Conservation (phyloP, 2,797 vertebrate genomes). For the Phalanger gymnotis region DNA sequence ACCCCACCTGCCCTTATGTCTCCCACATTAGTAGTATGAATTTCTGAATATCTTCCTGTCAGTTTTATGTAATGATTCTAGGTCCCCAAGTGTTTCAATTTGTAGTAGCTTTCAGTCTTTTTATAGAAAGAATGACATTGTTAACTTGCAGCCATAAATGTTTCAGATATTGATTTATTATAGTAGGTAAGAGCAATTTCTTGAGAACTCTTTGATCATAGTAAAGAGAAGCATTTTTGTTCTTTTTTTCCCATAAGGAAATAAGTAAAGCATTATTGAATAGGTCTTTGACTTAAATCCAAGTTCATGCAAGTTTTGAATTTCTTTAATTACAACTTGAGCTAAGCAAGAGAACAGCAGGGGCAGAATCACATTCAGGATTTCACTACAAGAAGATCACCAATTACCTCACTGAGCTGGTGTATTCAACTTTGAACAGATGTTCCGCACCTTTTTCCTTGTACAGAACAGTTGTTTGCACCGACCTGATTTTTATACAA, state of each 20-base stretch:
- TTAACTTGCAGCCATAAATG: constrained; percentile 2
- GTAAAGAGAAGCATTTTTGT: constrained; percentile 23
- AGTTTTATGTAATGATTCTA: constrained; percentile 22
- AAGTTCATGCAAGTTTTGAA: constrained; percentile 53
- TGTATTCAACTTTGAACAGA: constrained; percentile 58
- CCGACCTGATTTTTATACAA: constrained; percentile 67
- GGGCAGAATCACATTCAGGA: constrained; percentile 15
- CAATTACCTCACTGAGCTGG: constrained; percentile 51
- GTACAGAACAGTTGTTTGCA: constrained; percentile 54
- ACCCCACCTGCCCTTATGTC: background rate
- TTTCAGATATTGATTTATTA: constrained; percentile 52
- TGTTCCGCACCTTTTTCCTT: constrained; percentile 64
- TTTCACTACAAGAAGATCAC: constrained; percentile 50
- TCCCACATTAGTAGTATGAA: background rate
- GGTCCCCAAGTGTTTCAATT: constrained; percentile 36
- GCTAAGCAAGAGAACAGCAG: constrained; percentile 1
- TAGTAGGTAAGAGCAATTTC: constrained; percentile 36
- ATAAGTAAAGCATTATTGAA: constrained; percentile 3
- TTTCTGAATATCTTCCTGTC: constrained; percentile 39
- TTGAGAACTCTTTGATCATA: constrained; percentile 56
- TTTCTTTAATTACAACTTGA: constrained; percentile 51
- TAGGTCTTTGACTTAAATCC: background rate
- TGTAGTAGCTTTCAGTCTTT: background rate
- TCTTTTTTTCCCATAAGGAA: constrained; percentile 39
- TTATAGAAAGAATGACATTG: background rate